A percentile compares a stretch with the other conserved stretches of the same genome.
These are phyloP conservation scores for Betta splendens DNA, from an alignment of 2,797 vertebrate species.

Conservation along the genomic window DNA sequence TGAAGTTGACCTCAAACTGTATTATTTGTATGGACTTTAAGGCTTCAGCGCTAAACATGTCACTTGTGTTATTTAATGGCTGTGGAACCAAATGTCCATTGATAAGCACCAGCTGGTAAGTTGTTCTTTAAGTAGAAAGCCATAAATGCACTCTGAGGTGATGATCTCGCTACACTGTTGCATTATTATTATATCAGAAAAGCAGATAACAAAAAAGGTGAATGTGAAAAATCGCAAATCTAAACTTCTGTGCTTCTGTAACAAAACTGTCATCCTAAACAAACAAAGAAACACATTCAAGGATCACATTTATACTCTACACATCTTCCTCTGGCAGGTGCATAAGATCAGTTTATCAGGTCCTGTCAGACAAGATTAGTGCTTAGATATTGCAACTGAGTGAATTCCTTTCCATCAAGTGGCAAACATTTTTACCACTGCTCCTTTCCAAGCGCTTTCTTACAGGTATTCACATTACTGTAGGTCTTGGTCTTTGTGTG, in stretches of 20 bases:
- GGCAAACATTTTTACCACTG: conserved; percentile 10
- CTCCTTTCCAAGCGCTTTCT: background rate
- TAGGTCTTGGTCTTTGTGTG: too few relatives aligned
- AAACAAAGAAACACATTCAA: background rate
- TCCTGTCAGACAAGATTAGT: conserved; percentile 19
- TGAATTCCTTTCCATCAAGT: background rate
- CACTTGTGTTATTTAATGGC: conserved; percentile 22
- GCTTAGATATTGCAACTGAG: background rate
- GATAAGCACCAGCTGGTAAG: conserved; percentile 25
- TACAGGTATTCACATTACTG: too few relatives aligned
- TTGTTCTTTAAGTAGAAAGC: background rate
- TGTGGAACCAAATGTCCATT: conserved; percentile 6
- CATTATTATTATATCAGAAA: too few relatives aligned
- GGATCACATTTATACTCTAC: too few relatives aligned
- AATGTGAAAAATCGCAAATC: too few relatives aligned
- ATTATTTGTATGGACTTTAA: background rate
- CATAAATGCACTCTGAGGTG: background rate
- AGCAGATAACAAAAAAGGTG: too few relatives aligned
- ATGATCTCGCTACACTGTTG: too few relatives aligned
- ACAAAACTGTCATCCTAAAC: too few relatives aligned
- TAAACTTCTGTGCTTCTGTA: background rate
- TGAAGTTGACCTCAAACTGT: background rate
- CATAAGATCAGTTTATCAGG: conserved; percentile 14
- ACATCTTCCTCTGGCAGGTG: conserved; percentile 11
- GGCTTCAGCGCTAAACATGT: conserved; percentile 21